Evolutionary conservation across 1,140 invertebrate species (phyloP), one percentile per base, ranked within the genome.

Genomic region (Chlorops oryzae): DNA sequence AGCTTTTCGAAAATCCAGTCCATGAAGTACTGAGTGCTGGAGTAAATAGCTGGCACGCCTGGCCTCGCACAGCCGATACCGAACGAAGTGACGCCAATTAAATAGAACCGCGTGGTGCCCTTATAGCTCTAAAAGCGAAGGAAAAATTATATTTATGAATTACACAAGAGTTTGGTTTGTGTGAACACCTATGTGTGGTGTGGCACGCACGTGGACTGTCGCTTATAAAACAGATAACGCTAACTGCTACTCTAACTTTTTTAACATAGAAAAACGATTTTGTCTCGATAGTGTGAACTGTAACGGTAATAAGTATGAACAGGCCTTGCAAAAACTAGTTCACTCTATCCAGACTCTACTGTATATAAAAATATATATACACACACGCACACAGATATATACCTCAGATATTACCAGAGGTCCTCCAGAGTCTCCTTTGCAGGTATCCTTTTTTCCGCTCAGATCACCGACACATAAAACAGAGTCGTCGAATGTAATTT

Each of bases 381-480:
- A n/a, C n/a, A n/a, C n/a, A n/a, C n/a, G n/a, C n/a, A n/a, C n/a
- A n/a, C n/a, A n/a, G n/a, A n/a, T n/a, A n/a, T n/a, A n/a, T 41
- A 55, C 49, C 39, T 66, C 59, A 17, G 74, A 74, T 34, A 67
- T 63, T 83, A 90, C 87, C 3, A 90, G 61, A 3, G 88, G 87
- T 27, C 88, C 88, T 5, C 87, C 87, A 23, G 86, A 90, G 70
- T 91, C 88, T 17, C 88, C 81, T 72, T 87, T 82, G 65, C 88
- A 92, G 17, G 87, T 80, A 65, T 91, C 89, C 62, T 84, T 84
- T n/a, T 83, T 82, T 1, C 87, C 87, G 20, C 59, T 51, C 32
- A 74, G 62, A 55, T 74, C 79, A 17, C 87, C 88, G 5, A 87
- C 90, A 63, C 89, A 92, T 0, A 91, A 37, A 17, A 87, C 79